Evolutionary conservation across 2,888 invertebrate genomes (phyloP).

Genomic region (Thecocarcelia acutangulata): DNA sequence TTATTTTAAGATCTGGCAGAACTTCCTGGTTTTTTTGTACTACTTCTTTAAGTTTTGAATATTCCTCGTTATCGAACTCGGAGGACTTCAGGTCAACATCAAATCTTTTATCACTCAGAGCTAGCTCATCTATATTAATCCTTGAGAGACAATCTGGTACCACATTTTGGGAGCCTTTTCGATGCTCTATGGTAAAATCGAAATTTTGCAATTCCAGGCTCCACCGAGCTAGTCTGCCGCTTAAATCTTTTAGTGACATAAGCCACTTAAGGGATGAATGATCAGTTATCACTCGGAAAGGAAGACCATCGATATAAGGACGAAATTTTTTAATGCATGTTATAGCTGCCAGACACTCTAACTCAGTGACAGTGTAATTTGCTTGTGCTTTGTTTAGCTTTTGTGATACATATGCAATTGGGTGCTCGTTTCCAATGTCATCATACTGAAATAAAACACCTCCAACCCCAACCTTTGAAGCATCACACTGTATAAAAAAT

Average conservation of each 20-base stretch:
- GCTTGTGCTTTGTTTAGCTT: neutral
- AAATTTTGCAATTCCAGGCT: conserved; percentile 16
- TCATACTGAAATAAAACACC: conserved; percentile 55
- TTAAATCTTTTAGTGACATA: conserved; percentile 11
- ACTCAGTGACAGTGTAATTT: neutral
- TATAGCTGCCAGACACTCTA: conserved; percentile 36
- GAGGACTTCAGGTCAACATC: conserved; percentile 1
- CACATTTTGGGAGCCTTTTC: conserved; percentile 31
- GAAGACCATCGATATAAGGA: conserved; percentile 41
- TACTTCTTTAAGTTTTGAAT: neutral
- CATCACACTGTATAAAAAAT: conserved; percentile 23
- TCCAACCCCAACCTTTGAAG: conserved; percentile 35
- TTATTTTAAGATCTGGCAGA: neutral
- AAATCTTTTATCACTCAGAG: neutral
- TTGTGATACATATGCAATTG: too few species aligned
- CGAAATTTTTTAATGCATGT: neutral
- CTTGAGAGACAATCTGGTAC: conserved; percentile 15
- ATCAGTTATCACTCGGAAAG: conserved; percentile 46
- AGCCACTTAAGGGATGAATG: conserved; percentile 40
- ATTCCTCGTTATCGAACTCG: conserved; percentile 22
- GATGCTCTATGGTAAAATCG: conserved; percentile 20
- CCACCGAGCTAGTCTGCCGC: neutral
- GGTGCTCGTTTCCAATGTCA: conserved; percentile 26
- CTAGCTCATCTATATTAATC: neutral
- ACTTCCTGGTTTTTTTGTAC: neutral